phyloP scores from a whole-genome alignment of 2,888 invertebrate species.

The Hermodice carunculata region DNA sequence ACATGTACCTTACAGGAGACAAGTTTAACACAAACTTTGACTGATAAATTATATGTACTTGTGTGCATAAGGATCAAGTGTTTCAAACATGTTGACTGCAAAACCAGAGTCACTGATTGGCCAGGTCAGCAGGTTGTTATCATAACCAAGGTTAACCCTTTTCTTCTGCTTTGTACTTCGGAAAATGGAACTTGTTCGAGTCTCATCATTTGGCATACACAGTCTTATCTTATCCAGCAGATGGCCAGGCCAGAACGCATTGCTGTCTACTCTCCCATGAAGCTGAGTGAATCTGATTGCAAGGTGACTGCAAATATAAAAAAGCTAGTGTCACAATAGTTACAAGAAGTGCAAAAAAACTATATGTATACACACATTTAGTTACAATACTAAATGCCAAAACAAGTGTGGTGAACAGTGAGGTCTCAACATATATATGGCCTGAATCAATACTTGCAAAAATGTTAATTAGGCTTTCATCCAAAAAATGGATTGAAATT shows the following conservation, averaged over 20 bases:
- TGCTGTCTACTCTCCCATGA: conserved; percentile 43
- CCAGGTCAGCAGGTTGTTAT: conserved; percentile 51
- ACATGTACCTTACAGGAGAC: too few species aligned
- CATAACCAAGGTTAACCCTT: conserved; percentile 43
- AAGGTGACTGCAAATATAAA: conserved; percentile 41
- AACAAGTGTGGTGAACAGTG: too few species aligned
- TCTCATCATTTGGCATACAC: conserved; percentile 50
- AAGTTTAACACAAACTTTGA: background rate
- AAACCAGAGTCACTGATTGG: conserved; percentile 47
- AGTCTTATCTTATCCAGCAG: conserved; percentile 61
- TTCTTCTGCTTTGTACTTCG: conserved; percentile 36
- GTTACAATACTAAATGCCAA: too few species aligned
- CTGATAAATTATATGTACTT: conserved; percentile 6
- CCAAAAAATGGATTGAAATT: too few species aligned
- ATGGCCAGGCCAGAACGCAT: conserved; percentile 66
- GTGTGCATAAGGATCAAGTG: conserved; percentile 10
- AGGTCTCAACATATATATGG: too few species aligned
- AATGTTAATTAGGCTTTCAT: too few species aligned
- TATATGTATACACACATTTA: too few species aligned
- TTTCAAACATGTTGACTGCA: too few species aligned
- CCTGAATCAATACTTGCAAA: too few species aligned
- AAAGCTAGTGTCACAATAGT: background rate
- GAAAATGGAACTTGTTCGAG: conserved; percentile 44
- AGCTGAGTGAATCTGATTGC: conserved; percentile 47
- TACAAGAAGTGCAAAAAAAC: too few species aligned